phyloP scores from a whole-genome alignment of 2,797 vertebrate genomes.

The Hemitrygon akajei region DNA sequence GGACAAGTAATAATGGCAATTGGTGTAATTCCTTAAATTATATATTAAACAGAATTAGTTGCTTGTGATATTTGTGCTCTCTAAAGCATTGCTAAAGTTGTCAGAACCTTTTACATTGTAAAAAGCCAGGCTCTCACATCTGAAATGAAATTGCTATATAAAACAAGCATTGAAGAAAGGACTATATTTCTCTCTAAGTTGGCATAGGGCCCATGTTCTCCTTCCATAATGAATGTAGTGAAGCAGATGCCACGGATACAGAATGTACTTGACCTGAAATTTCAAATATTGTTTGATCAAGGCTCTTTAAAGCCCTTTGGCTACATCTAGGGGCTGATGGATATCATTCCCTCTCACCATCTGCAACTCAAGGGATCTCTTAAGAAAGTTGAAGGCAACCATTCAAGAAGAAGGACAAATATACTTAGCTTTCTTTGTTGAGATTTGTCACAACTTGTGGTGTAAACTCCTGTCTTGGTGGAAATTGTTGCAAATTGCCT shows the following conservation, averaged over 20 bases:
- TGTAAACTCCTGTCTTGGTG: background rate
- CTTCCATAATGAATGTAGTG: background rate
- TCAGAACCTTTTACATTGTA: background rate
- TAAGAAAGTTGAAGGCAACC: background rate
- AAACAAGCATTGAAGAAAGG: background rate
- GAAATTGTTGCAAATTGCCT: background rate
- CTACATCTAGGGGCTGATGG: background rate
- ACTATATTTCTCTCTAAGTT: background rate
- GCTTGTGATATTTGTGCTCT: background rate
- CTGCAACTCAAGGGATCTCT: background rate
- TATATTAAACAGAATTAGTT: background rate
- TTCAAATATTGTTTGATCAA: background rate
- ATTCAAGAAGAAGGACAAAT: background rate
- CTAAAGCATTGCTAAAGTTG: background rate
- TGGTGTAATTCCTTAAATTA: background rate
- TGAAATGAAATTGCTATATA: background rate
- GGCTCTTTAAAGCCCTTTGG: background rate
- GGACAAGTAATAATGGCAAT: background rate
- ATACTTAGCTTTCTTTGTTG: background rate
- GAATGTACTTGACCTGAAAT: background rate
- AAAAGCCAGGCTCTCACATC: background rate
- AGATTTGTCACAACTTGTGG: background rate
- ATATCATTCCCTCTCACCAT: background rate
- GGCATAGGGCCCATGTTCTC: background rate
- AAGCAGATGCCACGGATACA: background rate